These are phyloP conservation scores for Zaprionus gabonicus DNA, from an alignment of 1,140 invertebrate genomes.

Conservation along the genomic window DNA sequence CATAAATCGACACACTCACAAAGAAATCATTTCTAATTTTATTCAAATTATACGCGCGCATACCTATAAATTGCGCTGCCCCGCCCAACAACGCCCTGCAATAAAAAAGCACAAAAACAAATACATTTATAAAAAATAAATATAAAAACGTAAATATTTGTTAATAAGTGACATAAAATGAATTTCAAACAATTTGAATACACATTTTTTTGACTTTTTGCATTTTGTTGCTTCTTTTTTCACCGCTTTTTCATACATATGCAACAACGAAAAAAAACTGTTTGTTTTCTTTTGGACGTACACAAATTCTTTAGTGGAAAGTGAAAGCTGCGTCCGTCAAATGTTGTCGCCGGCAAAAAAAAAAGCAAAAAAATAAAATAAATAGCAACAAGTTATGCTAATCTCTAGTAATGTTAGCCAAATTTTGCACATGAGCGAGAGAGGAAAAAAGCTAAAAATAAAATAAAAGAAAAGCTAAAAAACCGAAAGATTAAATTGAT, in stretches of 20 bases:
- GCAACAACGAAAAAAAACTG: conserved; percentile 45
- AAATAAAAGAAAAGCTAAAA: not conserved
- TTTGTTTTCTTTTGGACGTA: conserved; percentile 58
- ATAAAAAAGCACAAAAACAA: conserved; percentile 22
- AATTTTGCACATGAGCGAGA: conserved; percentile 14
- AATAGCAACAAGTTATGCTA: conserved; percentile 35
- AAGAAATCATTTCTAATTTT: conserved; percentile 76
- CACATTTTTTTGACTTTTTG: conserved; percentile 26
- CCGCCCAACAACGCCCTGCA: not conserved
- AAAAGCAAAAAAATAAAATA: conserved; percentile 13
- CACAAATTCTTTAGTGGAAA: conserved; percentile 74
- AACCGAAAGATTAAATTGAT: not conserved
- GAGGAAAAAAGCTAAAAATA: conserved; percentile 5
- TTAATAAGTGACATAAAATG: conserved; percentile 40
- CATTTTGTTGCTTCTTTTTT: conserved; percentile 20
- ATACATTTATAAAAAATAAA: conserved; percentile 45
- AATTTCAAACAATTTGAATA: conserved; percentile 40
- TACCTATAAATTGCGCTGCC: conserved; percentile 38
- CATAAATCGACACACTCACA: conserved; percentile 9
- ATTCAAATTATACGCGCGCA: conserved; percentile 65
- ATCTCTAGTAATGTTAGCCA: conserved; percentile 30
- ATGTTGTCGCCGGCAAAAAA: conserved; percentile 58
- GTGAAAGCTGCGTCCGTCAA: conserved; percentile 67
- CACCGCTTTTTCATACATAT: conserved; percentile 41
- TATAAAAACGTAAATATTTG: conserved; percentile 59